Conservation (phyloP, 1,140 invertebrate species). For the Nasonia vitripennis region DNA sequence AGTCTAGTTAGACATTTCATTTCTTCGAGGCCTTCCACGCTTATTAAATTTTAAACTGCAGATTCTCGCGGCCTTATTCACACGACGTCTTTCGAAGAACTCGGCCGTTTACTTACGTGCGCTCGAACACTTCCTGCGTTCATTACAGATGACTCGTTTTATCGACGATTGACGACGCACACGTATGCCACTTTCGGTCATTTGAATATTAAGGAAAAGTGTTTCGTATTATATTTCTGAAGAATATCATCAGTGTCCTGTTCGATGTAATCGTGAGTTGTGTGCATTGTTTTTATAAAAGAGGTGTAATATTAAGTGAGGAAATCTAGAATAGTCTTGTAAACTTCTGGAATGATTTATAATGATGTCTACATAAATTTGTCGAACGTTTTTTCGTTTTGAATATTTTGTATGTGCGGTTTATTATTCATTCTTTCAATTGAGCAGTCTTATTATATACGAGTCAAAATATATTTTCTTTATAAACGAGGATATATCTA, state of each 20-base stretch:
- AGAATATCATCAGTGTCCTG: neutral
- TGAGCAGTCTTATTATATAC: too few species aligned
- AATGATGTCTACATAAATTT: too few species aligned
- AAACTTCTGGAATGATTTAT: too few species aligned
- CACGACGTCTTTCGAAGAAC: neutral
- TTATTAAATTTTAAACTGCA: neutral
- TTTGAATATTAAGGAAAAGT: constrained; percentile 6
- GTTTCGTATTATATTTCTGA: neutral
- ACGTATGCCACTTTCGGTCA: neutral
- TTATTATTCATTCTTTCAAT: too few species aligned
- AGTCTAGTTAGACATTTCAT: neutral
- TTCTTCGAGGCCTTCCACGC: neutral
- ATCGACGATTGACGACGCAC: neutral
- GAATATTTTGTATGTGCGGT: too few species aligned
- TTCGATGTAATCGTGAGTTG: neutral
- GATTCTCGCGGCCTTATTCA: neutral
- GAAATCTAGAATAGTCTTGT: too few species aligned
- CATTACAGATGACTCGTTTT: neutral
- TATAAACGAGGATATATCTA: too few species aligned
- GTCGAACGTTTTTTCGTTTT: too few species aligned
- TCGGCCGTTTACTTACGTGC: neutral
- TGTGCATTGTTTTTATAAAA: too few species aligned
- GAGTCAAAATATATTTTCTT: too few species aligned
- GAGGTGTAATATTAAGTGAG: too few species aligned
- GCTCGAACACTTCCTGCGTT: neutral